These are phyloP conservation scores for Drosophila dives DNA, from an alignment of 2,888 invertebrate genomes.

Conservation along the genomic window DNA sequence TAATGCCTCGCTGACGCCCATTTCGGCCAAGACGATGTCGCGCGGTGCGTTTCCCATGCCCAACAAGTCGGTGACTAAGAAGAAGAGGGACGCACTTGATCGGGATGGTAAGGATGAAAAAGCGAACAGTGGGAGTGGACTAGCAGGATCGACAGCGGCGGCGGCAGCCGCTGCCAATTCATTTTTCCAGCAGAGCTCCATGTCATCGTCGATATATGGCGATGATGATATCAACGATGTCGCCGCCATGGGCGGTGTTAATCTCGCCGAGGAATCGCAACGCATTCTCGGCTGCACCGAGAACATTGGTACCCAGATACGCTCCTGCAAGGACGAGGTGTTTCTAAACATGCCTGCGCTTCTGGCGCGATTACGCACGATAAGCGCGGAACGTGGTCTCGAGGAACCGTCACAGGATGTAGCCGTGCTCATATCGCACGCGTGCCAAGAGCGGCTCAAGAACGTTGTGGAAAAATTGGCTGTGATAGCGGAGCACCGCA, in stretches of 20 bases:
- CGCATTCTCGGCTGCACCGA: constrained; percentile 96
- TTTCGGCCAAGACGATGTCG: constrained; percentile 69
- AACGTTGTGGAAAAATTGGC: constrained; percentile 96
- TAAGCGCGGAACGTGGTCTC: constrained; percentile 90
- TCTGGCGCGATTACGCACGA: constrained; percentile 91
- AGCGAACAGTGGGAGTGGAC: constrained; percentile 55
- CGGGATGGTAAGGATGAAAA: constrained; percentile 82
- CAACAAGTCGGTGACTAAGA: constrained; percentile 88
- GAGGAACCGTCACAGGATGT: constrained; percentile 94
- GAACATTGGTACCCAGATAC: constrained; percentile 94
- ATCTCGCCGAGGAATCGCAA: constrained; percentile 97
- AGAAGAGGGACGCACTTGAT: constrained; percentile 90
- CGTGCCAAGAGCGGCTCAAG: constrained; percentile 96
- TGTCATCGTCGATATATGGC: constrained; percentile 87
- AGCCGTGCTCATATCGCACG: constrained; percentile 96
- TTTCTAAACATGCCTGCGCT: constrained; percentile 92
- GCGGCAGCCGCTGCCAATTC: constrained; percentile 83
- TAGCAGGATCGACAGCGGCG: constrained; percentile 49
- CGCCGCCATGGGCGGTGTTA: constrained; percentile 99
- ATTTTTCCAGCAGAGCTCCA: constrained; percentile 86
- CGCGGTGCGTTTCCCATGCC: constrained; percentile 84
- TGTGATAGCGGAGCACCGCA: constrained; percentile 96
- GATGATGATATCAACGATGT: constrained; percentile 99
- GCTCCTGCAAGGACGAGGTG: constrained; percentile 96
- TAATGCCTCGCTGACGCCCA: constrained; percentile 67